Percentiles rank a stretch among this genome's conserved stretches.
Conservation (phyloP, 1,140 invertebrate species). For the Harlomillsia oculata region DNA sequence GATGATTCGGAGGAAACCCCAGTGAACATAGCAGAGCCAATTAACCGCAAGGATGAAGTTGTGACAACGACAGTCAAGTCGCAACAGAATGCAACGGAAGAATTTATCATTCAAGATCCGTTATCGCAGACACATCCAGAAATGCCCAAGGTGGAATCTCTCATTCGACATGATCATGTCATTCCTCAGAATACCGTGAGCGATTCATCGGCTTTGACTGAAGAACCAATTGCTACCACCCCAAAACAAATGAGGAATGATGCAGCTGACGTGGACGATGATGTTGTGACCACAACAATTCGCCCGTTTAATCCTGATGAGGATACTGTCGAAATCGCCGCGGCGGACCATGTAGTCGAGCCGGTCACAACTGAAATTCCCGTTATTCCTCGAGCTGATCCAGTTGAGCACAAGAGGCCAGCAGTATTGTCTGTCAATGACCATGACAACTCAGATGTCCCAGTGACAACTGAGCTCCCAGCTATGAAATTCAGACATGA, state of each 20-base stretch:
- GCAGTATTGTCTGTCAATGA: not conserved
- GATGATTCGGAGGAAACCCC: not conserved
- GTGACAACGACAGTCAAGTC: conserved; percentile 1
- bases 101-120: not conserved
- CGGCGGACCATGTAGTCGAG: no score
- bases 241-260: not conserved
- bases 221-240: not conserved
- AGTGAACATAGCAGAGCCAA: no score
- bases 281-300: not conserved
- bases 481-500: not conserved
- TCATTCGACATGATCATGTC: not conserved
- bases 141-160: no score
- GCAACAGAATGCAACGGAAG: not conserved
- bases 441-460: not conserved
- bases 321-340: not conserved
- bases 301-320: no score
- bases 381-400: not conserved
- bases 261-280: not conserved
- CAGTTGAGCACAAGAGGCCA: not conserved
- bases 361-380: not conserved
- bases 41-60: not conserved
- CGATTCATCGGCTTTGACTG: not conserved
- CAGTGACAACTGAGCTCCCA: not conserved
- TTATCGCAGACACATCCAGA: not conserved
- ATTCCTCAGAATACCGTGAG: not conserved